Percentiles rank a stretch among this genome's conserved stretches.
These are phyloP conservation scores for Cinara cedri DNA, from an alignment of 2,888 invertebrate genomes.

Conservation along the genomic window DNA sequence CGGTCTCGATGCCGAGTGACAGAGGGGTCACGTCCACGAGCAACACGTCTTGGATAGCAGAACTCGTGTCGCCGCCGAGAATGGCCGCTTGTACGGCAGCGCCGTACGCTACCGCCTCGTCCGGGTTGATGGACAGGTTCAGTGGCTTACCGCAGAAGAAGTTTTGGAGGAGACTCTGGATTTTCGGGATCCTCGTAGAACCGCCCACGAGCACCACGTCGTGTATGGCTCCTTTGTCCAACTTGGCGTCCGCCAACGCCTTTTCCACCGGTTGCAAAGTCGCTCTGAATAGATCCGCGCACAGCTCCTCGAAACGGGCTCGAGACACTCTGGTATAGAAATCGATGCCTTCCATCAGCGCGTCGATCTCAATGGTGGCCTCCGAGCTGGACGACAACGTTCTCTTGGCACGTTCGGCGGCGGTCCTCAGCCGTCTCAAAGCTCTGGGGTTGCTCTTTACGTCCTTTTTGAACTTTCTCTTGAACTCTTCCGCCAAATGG, in stretches of 20 bases:
- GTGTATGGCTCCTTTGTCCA: constrained; percentile 76
- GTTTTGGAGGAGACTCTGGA: constrained; percentile 75
- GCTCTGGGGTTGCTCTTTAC: constrained; percentile 64
- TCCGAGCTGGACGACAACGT: constrained; percentile 66
- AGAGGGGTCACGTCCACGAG: constrained; percentile 73
- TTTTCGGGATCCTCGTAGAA: constrained; percentile 80
- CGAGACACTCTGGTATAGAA: constrained; percentile 74
- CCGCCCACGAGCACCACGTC: constrained; percentile 83
- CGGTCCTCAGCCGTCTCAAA: constrained; percentile 65
- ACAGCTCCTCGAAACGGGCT: constrained; percentile 78
- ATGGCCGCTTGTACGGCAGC: constrained; percentile 78
- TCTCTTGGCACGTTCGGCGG: constrained; percentile 67
- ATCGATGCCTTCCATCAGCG: constrained; percentile 65
- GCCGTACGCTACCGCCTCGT: constrained; percentile 81
- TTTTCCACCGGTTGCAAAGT: constrained; percentile 80
- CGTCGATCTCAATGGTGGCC: constrained; percentile 66
- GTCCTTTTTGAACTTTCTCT: constrained; percentile 66
- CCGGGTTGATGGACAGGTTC: constrained; percentile 79
- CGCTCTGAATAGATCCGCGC: constrained; percentile 73
- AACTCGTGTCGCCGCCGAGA: constrained; percentile 67
- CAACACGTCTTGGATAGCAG: constrained; percentile 75
- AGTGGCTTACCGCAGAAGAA: constrained; percentile 72
- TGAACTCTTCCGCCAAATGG: constrained; percentile 69
- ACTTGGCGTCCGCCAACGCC: constrained; percentile 76
- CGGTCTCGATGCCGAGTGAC: constrained; percentile 78